Percentiles rank a stretch among this genome's conserved stretches.
Evolutionary conservation across 2,113 vertebrate species (phyloP).

Genomic region (Grammomys dolichurus): DNA sequence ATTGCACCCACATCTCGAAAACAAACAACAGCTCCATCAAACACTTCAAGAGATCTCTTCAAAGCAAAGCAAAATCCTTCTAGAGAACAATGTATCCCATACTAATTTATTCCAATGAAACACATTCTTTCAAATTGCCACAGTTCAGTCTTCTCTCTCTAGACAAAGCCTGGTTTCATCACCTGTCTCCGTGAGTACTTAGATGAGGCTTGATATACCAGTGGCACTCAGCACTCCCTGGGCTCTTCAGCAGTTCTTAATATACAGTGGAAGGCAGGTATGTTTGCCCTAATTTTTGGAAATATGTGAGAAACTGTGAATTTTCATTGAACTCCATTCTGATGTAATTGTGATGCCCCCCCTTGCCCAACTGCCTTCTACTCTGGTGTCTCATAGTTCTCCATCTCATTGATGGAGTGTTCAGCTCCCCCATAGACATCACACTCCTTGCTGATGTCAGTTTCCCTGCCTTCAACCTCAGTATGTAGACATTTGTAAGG

Average conservation of each 20-base stretch:
- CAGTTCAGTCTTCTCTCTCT: neutral
- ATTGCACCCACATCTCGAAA: neutral
- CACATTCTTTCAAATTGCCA: neutral
- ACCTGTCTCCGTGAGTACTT: accelerated
- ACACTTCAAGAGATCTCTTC: neutral
- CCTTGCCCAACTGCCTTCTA: neutral
- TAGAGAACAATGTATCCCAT: neutral
- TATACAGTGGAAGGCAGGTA: neutral
- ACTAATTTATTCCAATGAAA: neutral
- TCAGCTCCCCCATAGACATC: neutral
- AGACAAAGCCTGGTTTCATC: neutral
- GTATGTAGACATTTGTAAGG: neutral
- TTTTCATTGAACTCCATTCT: neutral
- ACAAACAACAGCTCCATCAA: accelerated
- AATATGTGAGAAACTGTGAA: neutral
- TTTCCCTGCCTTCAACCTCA: neutral
- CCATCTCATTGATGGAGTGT: neutral
- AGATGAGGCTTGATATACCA: accelerated
- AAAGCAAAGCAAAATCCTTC: neutral
- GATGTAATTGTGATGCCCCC: neutral
- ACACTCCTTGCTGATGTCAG: too few relatives aligned
- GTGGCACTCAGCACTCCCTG: neutral
- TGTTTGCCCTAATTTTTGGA: neutral
- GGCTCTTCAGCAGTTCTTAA: neutral
- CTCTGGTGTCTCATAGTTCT: accelerated